A percentile compares a stretch with the other conserved stretches of the same genome.
phyloP scores from a whole-genome alignment of 2,113 vertebrate genomes.

The Pachypanchax playfairii region DNA sequence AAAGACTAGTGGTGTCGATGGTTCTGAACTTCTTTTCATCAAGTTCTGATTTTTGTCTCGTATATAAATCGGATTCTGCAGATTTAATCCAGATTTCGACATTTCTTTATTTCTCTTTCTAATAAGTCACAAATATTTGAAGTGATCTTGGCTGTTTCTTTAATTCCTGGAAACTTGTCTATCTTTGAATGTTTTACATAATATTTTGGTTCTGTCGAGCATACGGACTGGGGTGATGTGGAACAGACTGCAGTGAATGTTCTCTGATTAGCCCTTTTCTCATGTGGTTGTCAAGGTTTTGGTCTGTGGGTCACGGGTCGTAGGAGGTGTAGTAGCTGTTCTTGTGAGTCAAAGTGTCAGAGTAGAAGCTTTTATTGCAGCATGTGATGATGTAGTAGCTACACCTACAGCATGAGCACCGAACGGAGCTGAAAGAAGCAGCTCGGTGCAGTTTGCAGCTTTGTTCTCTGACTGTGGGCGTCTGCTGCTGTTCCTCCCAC shows the following conservation, averaged over 20 bases:
- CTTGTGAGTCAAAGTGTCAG: conserved; percentile 30
- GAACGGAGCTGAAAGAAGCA: conserved; percentile 43
- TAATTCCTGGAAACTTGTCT: too few relatives aligned
- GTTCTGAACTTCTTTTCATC: too few relatives aligned
- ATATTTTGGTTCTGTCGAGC: too few relatives aligned
- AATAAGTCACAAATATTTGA: too few relatives aligned
- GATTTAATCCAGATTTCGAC: too few relatives aligned
- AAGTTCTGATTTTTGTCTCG: too few relatives aligned
- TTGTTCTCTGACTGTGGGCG: conserved; percentile 68
- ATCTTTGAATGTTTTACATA: too few relatives aligned
- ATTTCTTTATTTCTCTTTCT: too few relatives aligned
- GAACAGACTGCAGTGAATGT: conserved; percentile 19
- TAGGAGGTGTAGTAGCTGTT: conserved; percentile 54
- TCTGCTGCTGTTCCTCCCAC: conserved; percentile 60
- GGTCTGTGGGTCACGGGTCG: conserved; percentile 14
- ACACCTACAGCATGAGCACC: conserved; percentile 10
- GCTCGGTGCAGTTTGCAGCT: conserved; percentile 59
- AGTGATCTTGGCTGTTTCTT: too few relatives aligned
- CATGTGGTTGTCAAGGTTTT: conserved; percentile 11
- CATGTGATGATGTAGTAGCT: not conserved
- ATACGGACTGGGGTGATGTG: not conserved
- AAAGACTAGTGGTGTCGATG: too few relatives aligned
- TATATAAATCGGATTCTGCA: too few relatives aligned
- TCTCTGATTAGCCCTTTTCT: conserved; percentile 15
- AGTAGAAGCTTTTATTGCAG: conserved; percentile 13